Percentiles rank a stretch among this genome's conserved stretches.
Evolutionary conservation across 2,888 invertebrate species (phyloP).

Genomic region (Cheilosia pagana): DNA sequence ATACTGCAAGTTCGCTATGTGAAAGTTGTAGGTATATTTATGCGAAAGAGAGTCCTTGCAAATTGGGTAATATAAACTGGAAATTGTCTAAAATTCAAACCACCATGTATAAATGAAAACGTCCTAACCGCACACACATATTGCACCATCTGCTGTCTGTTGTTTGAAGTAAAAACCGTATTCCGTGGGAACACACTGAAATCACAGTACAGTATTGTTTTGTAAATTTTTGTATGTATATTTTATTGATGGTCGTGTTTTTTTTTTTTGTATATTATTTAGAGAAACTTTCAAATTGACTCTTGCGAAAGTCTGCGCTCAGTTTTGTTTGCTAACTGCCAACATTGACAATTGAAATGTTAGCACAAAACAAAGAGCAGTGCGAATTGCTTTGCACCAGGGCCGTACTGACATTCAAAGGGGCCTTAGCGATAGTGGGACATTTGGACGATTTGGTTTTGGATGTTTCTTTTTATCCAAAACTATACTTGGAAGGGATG

Average conservation of each 20-base stretch:
- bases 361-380: background rate
- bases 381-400: background rate
- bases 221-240: slow-evolving; percentile 7
- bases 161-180: slow-evolving; percentile 32
- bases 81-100: slow-evolving; percentile 61
- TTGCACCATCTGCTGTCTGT: slow-evolving; percentile 62
- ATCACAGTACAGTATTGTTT: background rate
- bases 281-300: slow-evolving; percentile 30
- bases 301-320: slow-evolving; percentile 25
- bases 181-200: slow-evolving; percentile 9
- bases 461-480: no score
- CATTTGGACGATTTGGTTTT: no score
- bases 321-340: slow-evolving; percentile 31
- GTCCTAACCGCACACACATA: slow-evolving; percentile 59
- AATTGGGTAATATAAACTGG: slow-evolving; percentile 51
- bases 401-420: no score
- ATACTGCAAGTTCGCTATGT: slow-evolving; percentile 22
- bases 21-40: background rate
- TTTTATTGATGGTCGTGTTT: slow-evolving; percentile 6
- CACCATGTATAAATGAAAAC: slow-evolving; percentile 64
- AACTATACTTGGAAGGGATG: no score
- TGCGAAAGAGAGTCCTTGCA: slow-evolving; percentile 26
- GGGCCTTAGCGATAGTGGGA: no score
- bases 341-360: slow-evolving; percentile 18
- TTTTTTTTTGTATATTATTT: background rate